A percentile compares a stretch with the other conserved stretches of the same genome.
phyloP scores from a whole-genome alignment of 2,113 vertebrate species.

The Tragelaphus strepsiceros region DNA sequence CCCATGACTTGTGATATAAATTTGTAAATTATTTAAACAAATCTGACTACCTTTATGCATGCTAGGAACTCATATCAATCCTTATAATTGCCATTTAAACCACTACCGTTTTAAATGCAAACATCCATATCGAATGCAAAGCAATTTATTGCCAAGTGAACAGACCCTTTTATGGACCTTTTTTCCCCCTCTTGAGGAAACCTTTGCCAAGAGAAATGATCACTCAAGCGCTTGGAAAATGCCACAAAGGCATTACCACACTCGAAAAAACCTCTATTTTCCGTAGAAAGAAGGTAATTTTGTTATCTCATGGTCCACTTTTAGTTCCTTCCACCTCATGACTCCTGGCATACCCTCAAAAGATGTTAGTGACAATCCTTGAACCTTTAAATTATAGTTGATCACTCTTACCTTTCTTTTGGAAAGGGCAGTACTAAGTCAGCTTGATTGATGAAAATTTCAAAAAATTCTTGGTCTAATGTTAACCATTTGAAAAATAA shows the following conservation, averaged over 20 bases:
- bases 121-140: background rate
- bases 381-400: background rate
- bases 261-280: background rate
- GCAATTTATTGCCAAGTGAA: conserved; percentile 24
- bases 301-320: background rate
- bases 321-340: background rate
- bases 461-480: background rate
- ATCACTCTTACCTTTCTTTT: conserved; percentile 36
- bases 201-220: background rate
- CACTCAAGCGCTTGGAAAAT: background rate
- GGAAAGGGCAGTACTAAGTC: conserved; percentile 34
- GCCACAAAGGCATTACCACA: background rate
- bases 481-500: conserved; percentile 38
- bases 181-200: conserved; percentile 33
- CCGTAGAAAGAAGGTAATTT: background rate
- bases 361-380: background rate
- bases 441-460: conserved; percentile 7
- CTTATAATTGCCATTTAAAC: background rate
- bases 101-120: background rate
- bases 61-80: background rate
- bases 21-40: background rate
- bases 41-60: background rate
- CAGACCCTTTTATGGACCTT: background rate
- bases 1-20: background rate
- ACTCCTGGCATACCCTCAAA: conserved; percentile 20